Base-by-base conservation (phyloP, 2,113 vertebrate species). In the Zosterops lateralis region DNA sequence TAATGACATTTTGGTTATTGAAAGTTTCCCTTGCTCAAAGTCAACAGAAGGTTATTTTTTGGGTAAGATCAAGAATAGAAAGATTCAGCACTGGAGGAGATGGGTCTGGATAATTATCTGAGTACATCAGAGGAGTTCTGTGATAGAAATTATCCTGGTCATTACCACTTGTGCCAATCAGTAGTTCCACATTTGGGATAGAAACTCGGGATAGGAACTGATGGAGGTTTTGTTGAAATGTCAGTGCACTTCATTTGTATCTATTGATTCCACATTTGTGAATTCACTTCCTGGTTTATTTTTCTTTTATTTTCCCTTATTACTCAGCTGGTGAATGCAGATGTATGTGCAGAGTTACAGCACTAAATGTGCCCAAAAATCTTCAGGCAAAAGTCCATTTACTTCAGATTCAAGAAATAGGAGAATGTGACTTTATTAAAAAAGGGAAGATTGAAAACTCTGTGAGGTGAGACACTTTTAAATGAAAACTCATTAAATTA, bases 361-460 rank as follows among this genome's bases (percentile, higher is more conserved):
- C 51, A 40, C 56, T 0, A 1, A 86, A 38, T 16, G 26, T 24
- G 40, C 66, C 31, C 44, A 83, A 54, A 91, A 74, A 29, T 25
- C 32, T 65, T 68, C 50, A 61, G 56, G n/a, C 62, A 93, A 58
- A 92, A 87, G 22, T 45, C 66, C 84, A 84, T 80, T 75, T 72
- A n/a, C 56, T 92, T 89, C 48, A 22, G 7, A 84, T 65, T 50
- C 54, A 67, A 44, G 62, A 84, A 81, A 48, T 10, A 57, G 34
- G 29, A n/a, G 61, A 45, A 75, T 32, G 61, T 54, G 83, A 81
- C 31, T 93, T 93, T 78, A 82, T 89, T 84, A 72, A 70, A 60
- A 67, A 50, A 45, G 34, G 8, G 61, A 70, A 93, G 92, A 92
- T 92, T 93, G 92, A 94, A 92, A 96, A 94, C 50, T 94, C 93